These are phyloP conservation scores for Noctua janthe DNA, from an alignment of 2,888 invertebrate genomes.

Conservation along the genomic window DNA sequence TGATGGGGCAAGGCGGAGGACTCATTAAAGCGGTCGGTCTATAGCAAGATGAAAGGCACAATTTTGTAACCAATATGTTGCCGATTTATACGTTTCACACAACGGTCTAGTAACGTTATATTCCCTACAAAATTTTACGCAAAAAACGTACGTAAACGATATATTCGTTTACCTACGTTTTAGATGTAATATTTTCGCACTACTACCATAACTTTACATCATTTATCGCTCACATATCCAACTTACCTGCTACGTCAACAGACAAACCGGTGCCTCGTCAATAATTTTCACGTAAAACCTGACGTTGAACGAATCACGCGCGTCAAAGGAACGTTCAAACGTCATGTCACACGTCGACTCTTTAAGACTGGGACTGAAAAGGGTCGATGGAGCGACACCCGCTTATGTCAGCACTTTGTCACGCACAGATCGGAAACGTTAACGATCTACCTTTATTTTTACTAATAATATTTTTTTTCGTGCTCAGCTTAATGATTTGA, in stretches of 20 bases:
- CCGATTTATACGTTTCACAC: not conserved
- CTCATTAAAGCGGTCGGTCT: too few relatives aligned
- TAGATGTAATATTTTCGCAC: not conserved
- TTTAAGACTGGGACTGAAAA: slow-evolving; percentile 70
- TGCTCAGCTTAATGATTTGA: slow-evolving; percentile 60
- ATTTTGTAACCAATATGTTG: not conserved
- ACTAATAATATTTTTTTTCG: slow-evolving; percentile 61
- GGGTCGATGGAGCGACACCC: slow-evolving; percentile 77
- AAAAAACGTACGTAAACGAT: not conserved
- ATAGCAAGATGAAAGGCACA: not conserved
- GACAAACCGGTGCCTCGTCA: slow-evolving; percentile 21
- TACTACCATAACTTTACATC: not conserved
- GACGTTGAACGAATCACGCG: slow-evolving; percentile 53
- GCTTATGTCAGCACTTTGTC: slow-evolving; percentile 82
- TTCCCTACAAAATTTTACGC: not conserved
- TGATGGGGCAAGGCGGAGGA: too few relatives aligned
- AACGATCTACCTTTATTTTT: slow-evolving; percentile 74
- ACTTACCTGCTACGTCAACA: slow-evolving; percentile 12
- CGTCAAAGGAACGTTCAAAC: slow-evolving; percentile 55
- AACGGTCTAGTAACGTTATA: not conserved
- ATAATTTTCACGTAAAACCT: slow-evolving; percentile 53
- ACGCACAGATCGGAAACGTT: slow-evolving; percentile 73
- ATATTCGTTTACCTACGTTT: too few relatives aligned
- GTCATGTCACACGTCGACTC: slow-evolving; percentile 58
- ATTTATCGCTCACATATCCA: slow-evolving; percentile 4